Conservation (phyloP, 2,113 vertebrate genomes). For the Anas platyrhynchos region DNA sequence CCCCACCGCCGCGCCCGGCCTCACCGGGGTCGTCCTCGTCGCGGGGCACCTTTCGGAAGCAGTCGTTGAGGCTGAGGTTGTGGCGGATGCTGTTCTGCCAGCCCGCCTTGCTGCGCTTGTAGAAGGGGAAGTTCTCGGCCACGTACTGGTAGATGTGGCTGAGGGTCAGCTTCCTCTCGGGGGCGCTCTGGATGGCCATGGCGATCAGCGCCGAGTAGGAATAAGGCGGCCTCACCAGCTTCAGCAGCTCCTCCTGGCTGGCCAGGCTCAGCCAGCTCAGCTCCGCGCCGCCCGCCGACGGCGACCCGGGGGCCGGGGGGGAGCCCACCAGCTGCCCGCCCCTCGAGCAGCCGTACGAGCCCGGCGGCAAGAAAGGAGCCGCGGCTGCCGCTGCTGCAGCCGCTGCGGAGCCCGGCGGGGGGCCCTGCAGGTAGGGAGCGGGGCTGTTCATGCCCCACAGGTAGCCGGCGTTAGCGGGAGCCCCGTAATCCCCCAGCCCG, state of each 20-base stretch:
- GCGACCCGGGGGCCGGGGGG: slow-evolving; percentile 80
- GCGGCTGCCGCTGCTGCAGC: too few relatives aligned
- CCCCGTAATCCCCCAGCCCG: slow-evolving; percentile 86
- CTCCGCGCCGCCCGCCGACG: slow-evolving; percentile 82
- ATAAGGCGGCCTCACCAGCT: slow-evolving; percentile 94
- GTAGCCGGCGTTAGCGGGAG: slow-evolving; percentile 78
- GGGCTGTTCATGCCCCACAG: slow-evolving; percentile 87
- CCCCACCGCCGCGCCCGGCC: background rate
- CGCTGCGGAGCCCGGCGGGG: background rate
- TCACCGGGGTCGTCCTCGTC: slow-evolving; percentile 97
- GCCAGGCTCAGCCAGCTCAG: slow-evolving; percentile 92
- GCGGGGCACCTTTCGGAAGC: slow-evolving; percentile 95
- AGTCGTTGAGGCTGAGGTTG: slow-evolving; percentile 97
- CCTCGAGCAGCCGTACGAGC: slow-evolving; percentile 84
- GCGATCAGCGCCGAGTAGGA: slow-evolving; percentile 98
- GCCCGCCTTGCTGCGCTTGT: slow-evolving; percentile 95
- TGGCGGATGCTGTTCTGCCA: slow-evolving; percentile 98
- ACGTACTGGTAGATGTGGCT: slow-evolving; percentile 98
- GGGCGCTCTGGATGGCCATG: slow-evolving; percentile 97
- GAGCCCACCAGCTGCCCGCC: slow-evolving; percentile 78
- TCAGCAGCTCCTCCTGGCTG: slow-evolving; percentile 94
- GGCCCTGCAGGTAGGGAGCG: slow-evolving; percentile 82
- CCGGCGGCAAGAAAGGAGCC: slow-evolving; percentile 79
- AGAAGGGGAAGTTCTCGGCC: slow-evolving; percentile 96
- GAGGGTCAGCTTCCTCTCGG: slow-evolving; percentile 92